phyloP scores from a whole-genome alignment of 2,113 vertebrate genomes.

The Burhinus bistriatus region DNA sequence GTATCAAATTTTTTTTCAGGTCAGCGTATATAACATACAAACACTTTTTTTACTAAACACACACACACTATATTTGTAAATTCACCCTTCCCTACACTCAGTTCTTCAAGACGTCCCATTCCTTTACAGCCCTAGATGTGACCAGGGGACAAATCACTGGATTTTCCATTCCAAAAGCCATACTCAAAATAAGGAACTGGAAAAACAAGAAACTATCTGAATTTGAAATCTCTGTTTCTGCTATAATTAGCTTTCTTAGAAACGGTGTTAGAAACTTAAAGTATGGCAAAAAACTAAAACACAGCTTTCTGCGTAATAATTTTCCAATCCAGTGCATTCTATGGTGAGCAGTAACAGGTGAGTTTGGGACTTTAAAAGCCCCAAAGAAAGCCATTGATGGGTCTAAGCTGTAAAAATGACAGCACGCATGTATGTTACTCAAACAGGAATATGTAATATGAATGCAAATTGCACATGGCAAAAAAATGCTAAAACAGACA shows the following conservation, averaged over 20 bases:
- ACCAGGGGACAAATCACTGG: background rate
- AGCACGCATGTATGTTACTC: background rate
- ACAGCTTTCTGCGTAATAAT: background rate
- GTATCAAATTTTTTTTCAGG: background rate
- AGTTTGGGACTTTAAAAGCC: background rate
- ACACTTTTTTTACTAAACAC: background rate
- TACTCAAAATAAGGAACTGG: background rate
- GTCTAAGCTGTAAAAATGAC: background rate
- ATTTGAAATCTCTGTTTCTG: background rate
- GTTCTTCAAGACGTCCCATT: background rate
- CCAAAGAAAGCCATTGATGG: background rate
- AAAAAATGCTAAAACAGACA: background rate
- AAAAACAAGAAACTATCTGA: background rate
- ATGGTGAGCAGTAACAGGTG: background rate
- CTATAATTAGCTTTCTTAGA: background rate
- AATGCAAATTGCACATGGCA: background rate
- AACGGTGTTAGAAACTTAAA: background rate
- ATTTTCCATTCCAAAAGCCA: background rate
- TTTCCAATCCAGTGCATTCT: background rate
- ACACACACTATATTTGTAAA: background rate
- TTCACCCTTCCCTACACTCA: background rate
- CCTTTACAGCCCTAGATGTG: background rate
- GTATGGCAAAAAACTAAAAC: background rate
- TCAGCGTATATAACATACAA: background rate
- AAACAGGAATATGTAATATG: background rate